These are phyloP conservation scores for Desmodus rotundus DNA, from an alignment of 2,113 vertebrate species.

Conservation along the genomic window DNA sequence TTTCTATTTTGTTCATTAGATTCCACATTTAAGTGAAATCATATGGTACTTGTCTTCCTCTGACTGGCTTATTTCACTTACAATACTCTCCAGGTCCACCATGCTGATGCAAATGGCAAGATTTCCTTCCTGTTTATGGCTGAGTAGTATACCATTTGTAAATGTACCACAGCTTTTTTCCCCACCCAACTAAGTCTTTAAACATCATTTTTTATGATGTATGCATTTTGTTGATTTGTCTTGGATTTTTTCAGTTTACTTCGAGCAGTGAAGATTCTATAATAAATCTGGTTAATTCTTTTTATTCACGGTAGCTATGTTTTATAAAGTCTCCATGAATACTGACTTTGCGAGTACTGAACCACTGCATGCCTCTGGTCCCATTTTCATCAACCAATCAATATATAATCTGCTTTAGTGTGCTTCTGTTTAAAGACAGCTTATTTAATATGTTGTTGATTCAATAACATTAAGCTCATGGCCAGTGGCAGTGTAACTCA, in stretches of 20 bases:
- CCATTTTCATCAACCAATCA: not conserved
- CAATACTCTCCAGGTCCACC: not conserved
- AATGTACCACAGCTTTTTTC: not conserved
- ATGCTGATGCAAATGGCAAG: not conserved
- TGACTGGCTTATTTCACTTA: not conserved
- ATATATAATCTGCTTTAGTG: not conserved
- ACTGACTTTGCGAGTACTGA: not conserved
- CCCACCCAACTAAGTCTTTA: not conserved
- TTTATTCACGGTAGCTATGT: not conserved
- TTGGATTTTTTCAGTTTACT: not conserved
- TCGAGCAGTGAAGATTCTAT: not conserved
- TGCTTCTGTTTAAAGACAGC: not conserved
- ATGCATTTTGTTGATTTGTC: slow-evolving; percentile 10
- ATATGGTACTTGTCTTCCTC: not conserved
- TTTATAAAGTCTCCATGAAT: not conserved
- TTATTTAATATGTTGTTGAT: not conserved
- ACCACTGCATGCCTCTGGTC: not conserved
- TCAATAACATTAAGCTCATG: not conserved
- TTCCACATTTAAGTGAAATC: not conserved
- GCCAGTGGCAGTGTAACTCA: not conserved
- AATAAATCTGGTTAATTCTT: not conserved
- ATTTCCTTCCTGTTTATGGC: not conserved
- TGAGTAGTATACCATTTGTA: not conserved
- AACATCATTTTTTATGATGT: not conserved
- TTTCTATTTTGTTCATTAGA: not conserved